Base-by-base conservation (phyloP, 2,888 invertebrate genomes). In the Pristionchus mayeri region DNA sequence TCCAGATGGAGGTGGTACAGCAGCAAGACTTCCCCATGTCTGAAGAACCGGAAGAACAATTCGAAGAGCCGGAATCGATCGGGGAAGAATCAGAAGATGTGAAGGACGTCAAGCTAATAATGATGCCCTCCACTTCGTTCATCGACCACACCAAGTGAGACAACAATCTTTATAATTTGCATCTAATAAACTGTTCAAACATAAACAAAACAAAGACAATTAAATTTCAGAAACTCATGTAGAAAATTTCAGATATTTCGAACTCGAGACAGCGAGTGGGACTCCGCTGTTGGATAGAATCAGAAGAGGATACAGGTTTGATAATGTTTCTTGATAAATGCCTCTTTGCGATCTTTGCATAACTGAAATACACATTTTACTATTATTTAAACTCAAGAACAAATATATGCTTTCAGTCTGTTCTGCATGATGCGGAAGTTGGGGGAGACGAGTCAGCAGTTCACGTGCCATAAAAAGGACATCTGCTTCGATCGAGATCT, bases 141-240 rank as follows among this genome's bases (percentile, higher is more conserved):
- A 37, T 71, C 40, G 71, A 71, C 24, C 71, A 71, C 40, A 44
- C 71, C n/a, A 71, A 44, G 71, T 71, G 7, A 44, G 71, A 13
- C 24, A 71, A n/a, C n/a, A n/a, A n/a, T n/a, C n/a, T n/a, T n/a
- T n/a, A n/a, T n/a, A n/a, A n/a, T n/a, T n/a, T n/a, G n/a, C n/a
- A n/a, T n/a, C n/a, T n/a, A n/a, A n/a, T n/a, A n/a, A n/a, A n/a
- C n/a, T n/a, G n/a, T n/a, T n/a, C n/a, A n/a, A n/a, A n/a, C n/a
- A n/a, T n/a, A n/a, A n/a, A n/a, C n/a, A n/a, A 54, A n/a, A 16
- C 7, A 54, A 2, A 16, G 54, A n/a, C 7, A n/a, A 54, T n/a
- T 7, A 7, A 7, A n/a, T 1, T n/a, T 44, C 13, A 13, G 54
- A 13, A n/a, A 4, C n/a, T 54, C 7, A 63, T 30, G 34, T 30